These are phyloP conservation scores for Oncorhynchus tshawytscha DNA, from an alignment of 2,113 vertebrate species.

Conservation along the genomic window DNA sequence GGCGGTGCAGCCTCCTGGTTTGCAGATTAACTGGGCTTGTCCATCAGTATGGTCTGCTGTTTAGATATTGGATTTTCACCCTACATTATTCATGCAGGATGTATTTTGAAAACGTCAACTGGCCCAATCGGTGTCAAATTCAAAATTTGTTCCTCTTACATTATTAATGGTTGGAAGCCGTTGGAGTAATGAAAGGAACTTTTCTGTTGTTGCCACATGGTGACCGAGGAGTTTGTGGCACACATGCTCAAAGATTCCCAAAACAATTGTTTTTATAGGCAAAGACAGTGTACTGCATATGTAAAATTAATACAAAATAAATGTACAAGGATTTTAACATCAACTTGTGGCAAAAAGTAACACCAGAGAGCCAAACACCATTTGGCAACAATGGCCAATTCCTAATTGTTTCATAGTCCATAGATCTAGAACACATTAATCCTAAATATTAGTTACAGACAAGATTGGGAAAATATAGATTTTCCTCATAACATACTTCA, in stretches of 20 bases:
- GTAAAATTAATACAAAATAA: neutral
- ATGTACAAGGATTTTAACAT: neutral
- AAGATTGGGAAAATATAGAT: neutral
- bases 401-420: neutral
- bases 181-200: slow-evolving; percentile 39
- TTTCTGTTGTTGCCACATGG: neutral
- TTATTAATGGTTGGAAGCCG: slow-evolving; percentile 75
- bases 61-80: slow-evolving; percentile 74
- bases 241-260: neutral
- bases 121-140: slow-evolving; percentile 86
- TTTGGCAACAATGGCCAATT: neutral
- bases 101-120: slow-evolving; percentile 85
- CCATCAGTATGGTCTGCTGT: slow-evolving; percentile 67
- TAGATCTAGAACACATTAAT: neutral
- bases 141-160: slow-evolving; percentile 85
- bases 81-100: slow-evolving; percentile 86
- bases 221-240: neutral
- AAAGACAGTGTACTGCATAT: neutral
- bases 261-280: neutral
- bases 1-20: slow-evolving; percentile 7
- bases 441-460: neutral
- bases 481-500: neutral
- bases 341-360: neutral
- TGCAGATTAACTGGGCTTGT: slow-evolving; percentile 61
- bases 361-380: neutral